A percentile compares a stretch with the other conserved stretches of the same genome.
Evolutionary conservation across 2,797 vertebrate genomes (phyloP).

Genomic region (Australoheros facetus): DNA sequence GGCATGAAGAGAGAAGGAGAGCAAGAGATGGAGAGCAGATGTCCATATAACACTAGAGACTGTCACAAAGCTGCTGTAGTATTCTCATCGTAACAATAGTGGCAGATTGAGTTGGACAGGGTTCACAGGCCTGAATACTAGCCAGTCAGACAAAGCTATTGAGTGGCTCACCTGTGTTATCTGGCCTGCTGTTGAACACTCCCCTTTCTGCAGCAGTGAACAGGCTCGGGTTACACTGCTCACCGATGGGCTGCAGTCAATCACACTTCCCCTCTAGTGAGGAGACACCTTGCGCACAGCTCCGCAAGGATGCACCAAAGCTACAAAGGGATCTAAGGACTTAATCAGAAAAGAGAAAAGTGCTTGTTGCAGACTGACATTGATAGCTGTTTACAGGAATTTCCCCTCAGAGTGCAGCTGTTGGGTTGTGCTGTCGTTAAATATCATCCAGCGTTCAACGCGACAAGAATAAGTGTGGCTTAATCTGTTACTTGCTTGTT

Average conservation of each 20-base stretch:
- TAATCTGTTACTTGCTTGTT: constrained; percentile 37
- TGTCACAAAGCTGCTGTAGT: constrained; percentile 64
- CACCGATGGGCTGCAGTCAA: constrained; percentile 44
- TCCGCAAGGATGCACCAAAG: neutral
- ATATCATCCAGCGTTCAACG: neutral
- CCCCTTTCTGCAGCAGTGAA: constrained; percentile 51
- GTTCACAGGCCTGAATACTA: constrained; percentile 71
- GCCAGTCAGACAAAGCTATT: constrained; percentile 69
- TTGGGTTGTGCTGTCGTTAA: constrained; percentile 9
- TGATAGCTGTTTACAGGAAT: neutral
- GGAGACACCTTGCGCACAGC: constrained; percentile 5
- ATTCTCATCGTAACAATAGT: constrained; percentile 71
- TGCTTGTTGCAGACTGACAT: neutral
- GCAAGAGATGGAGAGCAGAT: constrained; percentile 30
- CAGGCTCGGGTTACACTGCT: constrained; percentile 57
- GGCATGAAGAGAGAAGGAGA: constrained; percentile 12
- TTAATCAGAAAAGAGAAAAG: neutral
- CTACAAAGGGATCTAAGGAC: neutral
- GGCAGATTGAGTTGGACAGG: constrained; percentile 77
- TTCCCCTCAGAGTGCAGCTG: constrained; percentile 5
- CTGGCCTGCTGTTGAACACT: constrained; percentile 54
- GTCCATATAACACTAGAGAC: constrained; percentile 44
- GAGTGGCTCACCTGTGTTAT: constrained; percentile 62
- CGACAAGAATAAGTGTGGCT: constrained; percentile 13
- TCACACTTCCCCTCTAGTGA: constrained; percentile 35